Base-by-base conservation (phyloP, 2,113 vertebrate species). In the Serinus canaria region DNA sequence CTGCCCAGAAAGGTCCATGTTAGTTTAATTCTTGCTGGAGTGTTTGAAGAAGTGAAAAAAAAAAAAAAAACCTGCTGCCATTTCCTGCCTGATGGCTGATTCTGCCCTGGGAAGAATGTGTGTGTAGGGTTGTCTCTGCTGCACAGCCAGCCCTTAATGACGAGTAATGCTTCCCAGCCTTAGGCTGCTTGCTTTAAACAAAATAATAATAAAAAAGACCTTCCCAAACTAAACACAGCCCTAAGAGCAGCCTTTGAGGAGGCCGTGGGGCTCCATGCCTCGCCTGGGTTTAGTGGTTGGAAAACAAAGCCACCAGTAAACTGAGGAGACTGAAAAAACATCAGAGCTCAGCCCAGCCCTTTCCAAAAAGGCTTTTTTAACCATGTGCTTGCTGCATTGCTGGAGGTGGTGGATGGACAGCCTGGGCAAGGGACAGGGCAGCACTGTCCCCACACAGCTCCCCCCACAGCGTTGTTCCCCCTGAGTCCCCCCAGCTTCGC, bases 261-360 rank as follows among this genome's bases (percentile, higher is more conserved):
- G 86, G 33, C 89, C 5, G 1, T 70, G 67, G 70, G 67, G 82
- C 93, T 96, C 91, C 75, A 77, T 0, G 39, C 82, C 90, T 91
- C 7, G 5, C 75, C 6, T 8, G 60, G 64, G 33, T 93, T 94
- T 92, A 7, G 12, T 13, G 47, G 81, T 56, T 6, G 75, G 85
- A 93, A 97, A 96, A 96, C 92, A 94, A 95, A 97, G 85, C 90
- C 88, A 87, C 85, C 72, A 90, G 82, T 90, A 92, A 96, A 94
- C 64, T 0, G 62, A 80, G 87, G 78, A 95, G 92, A 60, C 72
- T 83, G 92, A 81, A 90, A 94, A 94, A 95, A 92, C 64, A 93
- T 21, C 76, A 70, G 24, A 90, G 79, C n/a, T 37, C 72, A 60
- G 55, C 80, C 83, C 28, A 2, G 74, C 63, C 56, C 59, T 88